Base-by-base conservation (phyloP, 2,113 vertebrate species). In the Megaceryle maxima region DNA sequence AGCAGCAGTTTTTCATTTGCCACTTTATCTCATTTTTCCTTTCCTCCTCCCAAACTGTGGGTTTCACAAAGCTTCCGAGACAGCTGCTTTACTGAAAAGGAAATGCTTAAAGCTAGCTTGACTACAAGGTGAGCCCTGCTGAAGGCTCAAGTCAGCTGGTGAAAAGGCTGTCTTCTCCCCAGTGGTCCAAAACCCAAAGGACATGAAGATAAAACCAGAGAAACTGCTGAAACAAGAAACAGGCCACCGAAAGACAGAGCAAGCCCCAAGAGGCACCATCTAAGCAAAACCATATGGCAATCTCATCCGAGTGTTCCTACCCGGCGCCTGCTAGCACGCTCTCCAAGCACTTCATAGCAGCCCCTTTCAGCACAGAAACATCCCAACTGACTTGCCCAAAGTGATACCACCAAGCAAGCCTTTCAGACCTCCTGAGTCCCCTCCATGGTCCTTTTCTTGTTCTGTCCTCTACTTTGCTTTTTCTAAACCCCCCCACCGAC, bases 261-360 rank as follows among this genome's bases (percentile, higher is more conserved):
- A 90, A 68, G 39, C 43, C 90, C 79, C 79, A 83, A 81, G 90
- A 96, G 93, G 79, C 78, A 74, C 41, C 6, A 8, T 44, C 88
- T 94, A 94, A 92, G 56, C 75, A 91, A 64, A 97, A 87, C 86
- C 94, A 94, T 18, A 90, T 88, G 95, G 60, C 69, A 87, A 74
- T 68, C 87, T 77, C 60, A 5, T 75, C 48, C 1, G 0, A 94
- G 67, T 62, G 51, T 72, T 95, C 48, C 89, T 46, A 29, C n/a
- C 13, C 24, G 0, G 60, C 5, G 50, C 70, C 85, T 85, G 55
- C 64, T 76, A 60, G n/a, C 5, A 4, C 3, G 10, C 37, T 90
- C 81, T 75, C 78, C 67, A 24, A 88, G 86, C 0, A 0, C 31
- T 67, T 91, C 5, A 0, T 0, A 60, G 44, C 37, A 69, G 83